These are phyloP conservation scores for Cuculus canorus DNA, from an alignment of 2,797 vertebrate species.

Conservation along the genomic window DNA sequence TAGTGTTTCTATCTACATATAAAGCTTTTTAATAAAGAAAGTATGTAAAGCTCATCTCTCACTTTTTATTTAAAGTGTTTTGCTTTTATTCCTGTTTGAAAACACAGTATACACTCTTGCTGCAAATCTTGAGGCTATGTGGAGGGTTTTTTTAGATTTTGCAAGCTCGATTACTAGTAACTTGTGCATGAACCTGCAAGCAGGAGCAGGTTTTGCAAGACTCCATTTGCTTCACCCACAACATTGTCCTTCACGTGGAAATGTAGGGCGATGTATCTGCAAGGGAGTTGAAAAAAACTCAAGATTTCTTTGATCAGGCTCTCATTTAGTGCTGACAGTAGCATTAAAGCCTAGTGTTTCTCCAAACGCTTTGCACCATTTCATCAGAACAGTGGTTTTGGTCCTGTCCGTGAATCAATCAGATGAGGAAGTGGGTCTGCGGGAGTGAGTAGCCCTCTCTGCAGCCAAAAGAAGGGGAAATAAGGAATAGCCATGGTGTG, in stretches of 20 bases:
- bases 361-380: neutral
- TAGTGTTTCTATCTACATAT: neutral
- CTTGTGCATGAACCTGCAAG: neutral
- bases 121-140: neutral
- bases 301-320: neutral
- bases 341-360: neutral
- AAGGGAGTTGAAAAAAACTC: neutral
- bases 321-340: neutral
- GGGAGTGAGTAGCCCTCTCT: rapidly evolving
- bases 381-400: neutral
- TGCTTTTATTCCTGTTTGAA: neutral
- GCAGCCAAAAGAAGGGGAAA: neutral
- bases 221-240: neutral
- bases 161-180: neutral
- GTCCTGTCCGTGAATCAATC: neutral
- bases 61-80: neutral
- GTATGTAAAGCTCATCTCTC: neutral
- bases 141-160: neutral
- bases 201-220: neutral
- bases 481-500: neutral
- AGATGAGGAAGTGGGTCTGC: neutral
- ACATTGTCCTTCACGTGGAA: neutral
- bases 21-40: neutral
- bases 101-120: neutral
- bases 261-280: neutral